These are phyloP conservation scores for Dolichotis patagonum DNA, from an alignment of 2,113 vertebrate species.

Conservation along the genomic window DNA sequence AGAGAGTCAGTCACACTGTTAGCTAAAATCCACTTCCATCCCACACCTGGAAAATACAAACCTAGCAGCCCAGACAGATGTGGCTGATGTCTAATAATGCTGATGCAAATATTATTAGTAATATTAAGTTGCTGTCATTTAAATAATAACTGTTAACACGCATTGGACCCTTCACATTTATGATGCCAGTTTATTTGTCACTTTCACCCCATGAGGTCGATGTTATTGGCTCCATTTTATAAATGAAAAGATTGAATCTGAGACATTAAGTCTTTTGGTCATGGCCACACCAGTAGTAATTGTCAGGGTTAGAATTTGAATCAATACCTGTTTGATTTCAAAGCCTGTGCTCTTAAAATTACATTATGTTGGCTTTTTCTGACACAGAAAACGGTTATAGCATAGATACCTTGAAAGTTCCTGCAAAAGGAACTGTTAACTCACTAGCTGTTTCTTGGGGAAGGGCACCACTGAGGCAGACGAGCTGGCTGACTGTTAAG, in stretches of 20 bases:
- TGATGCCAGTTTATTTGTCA: not conserved
- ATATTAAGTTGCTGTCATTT: constrained; percentile 14
- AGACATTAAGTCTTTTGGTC: not conserved
- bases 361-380: not conserved
- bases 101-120: constrained; percentile 17
- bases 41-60: not conserved
- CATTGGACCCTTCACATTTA: not conserved
- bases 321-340: not conserved
- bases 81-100: not conserved
- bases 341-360: not conserved
- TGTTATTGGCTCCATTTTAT: not conserved
- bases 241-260: not conserved
- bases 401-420: not conserved
- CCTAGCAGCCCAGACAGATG: not conserved
- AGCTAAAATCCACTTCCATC: not conserved
- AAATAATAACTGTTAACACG: constrained; percentile 22
- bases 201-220: not conserved
- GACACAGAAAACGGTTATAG: not conserved
- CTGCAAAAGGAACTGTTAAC: not conserved
- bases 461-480: not conserved
- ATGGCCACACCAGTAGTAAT: not conserved
- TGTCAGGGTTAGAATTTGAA: not conserved
- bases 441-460: not conserved
- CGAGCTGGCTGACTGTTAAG: not conserved
- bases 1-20: not conserved